Evolutionary conservation across 2,888 invertebrate genomes (phyloP), one percentile per base, ranked within the genome.

Genomic region (Diogma glabrata): DNA sequence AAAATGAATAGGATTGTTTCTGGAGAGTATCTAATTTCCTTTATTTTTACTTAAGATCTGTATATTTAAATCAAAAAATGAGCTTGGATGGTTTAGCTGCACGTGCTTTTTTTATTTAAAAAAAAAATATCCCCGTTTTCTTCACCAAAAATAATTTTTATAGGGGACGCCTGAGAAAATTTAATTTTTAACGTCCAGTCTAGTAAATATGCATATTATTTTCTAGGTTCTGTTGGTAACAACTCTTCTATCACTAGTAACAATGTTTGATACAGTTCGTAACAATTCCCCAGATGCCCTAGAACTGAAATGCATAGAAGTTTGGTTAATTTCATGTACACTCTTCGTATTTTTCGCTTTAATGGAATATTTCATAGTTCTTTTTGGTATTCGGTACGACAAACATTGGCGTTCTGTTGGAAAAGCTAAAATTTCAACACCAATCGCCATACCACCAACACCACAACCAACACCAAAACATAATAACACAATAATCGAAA

Each of bases 221-320:
- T 23, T 8, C 8, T 7, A 53, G 53, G 78, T 78, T 52, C 67
- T 80, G 28, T 69, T 79, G 1, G 79, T 80, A 55, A 80, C 79
- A 40, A 79, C 79, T 4, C 67, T 80, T 12, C 71, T 80, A 4
- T 78, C 79, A 1, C 69, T 80, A 22, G 76, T 79, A 63, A 79
- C 80, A 52, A 80, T 79, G 79, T 79, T 79, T 62, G 79, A 79
- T 62, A 78, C 79, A 47, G 78, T 79, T 60, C 76, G 79, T 63
- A 78, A 79, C 64, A 79, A 79, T 64, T 79, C 79, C 22, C 79
- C 79, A 22, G 78, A 77, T 60, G 78, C 79, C 3, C 66, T 79
- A 51, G 78, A 79, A 63, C 64, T 79, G 53, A 79, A 79, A 61
- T 79, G 78, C 64, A 77, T 79, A 58, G 79, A 79, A 63, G 62